Conservation (phyloP, 2,113 vertebrate species). For the Apaloderma vittatum region DNA sequence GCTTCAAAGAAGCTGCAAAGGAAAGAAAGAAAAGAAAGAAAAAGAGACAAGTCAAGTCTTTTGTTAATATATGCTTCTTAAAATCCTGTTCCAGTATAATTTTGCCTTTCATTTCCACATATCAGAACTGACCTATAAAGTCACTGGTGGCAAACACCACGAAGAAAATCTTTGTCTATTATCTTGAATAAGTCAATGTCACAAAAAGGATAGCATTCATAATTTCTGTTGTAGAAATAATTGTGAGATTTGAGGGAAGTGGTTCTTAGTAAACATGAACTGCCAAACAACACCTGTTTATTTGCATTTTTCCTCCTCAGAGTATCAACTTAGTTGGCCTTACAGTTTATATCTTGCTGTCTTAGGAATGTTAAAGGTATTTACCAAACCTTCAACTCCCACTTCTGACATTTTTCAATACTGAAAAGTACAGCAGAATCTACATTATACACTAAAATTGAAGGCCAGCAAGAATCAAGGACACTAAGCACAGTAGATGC, state of each 20-base stretch:
- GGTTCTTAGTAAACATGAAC: background rate
- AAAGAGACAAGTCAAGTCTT: background rate
- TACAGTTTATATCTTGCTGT: background rate
- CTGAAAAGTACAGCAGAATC: background rate
- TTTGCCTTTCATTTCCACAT: background rate
- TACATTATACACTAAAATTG: background rate
- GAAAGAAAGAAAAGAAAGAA: background rate
- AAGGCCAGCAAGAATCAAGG: background rate
- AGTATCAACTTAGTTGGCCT: background rate
- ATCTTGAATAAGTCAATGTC: background rate
- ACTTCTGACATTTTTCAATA: background rate
- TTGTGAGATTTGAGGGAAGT: background rate
- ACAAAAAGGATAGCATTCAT: background rate
- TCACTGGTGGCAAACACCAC: background rate
- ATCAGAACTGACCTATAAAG: background rate
- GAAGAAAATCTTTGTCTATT: background rate
- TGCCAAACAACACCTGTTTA: background rate
- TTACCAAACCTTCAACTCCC: background rate
- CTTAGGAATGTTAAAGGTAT: background rate
- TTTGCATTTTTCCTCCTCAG: background rate
- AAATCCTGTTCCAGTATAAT: background rate
- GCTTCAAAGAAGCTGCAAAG: slow-evolving; percentile 75
- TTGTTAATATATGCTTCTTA: background rate
- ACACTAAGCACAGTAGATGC: background rate
- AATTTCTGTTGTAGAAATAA: background rate